Percentiles rank a stretch among this genome's conserved stretches.
Conservation (phyloP, 2,888 invertebrate species). For the Latheticus oryzae region DNA sequence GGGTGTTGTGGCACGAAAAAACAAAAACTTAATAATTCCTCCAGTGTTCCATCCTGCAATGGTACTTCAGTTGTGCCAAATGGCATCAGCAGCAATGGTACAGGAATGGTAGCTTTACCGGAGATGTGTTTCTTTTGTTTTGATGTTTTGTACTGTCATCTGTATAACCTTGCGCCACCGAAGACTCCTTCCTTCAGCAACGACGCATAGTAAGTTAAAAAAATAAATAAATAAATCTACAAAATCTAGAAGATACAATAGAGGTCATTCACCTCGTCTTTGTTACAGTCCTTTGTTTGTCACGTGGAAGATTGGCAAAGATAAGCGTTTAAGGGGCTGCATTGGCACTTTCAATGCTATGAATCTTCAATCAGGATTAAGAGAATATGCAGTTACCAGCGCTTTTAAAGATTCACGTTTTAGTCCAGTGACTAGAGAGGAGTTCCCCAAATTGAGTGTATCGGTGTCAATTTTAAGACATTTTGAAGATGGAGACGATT, state of each 20-base stretch:
- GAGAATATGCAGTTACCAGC: constrained; percentile 97
- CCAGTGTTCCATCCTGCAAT: constrained; percentile 61
- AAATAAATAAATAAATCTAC: background rate
- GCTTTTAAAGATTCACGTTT: constrained; percentile 98
- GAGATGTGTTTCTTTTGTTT: constrained; percentile 99
- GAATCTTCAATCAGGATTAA: constrained; percentile 92
- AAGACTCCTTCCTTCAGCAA: constrained; percentile 93
- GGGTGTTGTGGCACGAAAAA: constrained; percentile 94
- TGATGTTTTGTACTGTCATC: constrained; percentile 95
- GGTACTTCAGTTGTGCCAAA: constrained; percentile 63
- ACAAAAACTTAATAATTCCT: constrained; percentile 83
- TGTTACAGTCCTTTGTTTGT: constrained; percentile 93
- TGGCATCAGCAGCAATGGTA: constrained; percentile 55
- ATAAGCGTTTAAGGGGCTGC: constrained; percentile 94
- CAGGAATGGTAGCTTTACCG: constrained; percentile 80
- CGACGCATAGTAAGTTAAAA: constrained; percentile 89
- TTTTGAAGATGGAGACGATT: constrained; percentile 96
- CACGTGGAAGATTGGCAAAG: constrained; percentile 98
- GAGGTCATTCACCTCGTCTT: constrained; percentile 56
- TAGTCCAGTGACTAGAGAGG: constrained; percentile 93
- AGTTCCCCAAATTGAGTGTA: constrained; percentile 91
- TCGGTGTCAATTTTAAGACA: constrained; percentile 96
- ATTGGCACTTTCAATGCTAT: constrained; percentile 99
- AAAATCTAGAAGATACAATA: too few species aligned
- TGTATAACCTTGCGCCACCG: constrained; percentile 93